phyloP scores from a whole-genome alignment of 2,797 vertebrate species.

The Gadopsis marmoratus region DNA sequence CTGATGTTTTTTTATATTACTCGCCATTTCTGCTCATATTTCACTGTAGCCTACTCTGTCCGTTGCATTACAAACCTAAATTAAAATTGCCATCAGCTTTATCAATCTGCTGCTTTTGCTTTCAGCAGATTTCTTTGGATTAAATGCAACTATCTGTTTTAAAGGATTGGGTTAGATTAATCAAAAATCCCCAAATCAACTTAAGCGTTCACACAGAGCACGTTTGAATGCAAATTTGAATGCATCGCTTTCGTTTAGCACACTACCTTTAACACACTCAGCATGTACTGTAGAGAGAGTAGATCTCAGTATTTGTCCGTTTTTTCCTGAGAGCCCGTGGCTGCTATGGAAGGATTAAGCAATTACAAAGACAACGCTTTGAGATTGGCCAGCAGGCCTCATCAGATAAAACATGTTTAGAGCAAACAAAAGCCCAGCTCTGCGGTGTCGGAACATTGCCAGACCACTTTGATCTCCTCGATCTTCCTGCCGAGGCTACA shows the following conservation, averaged over 20 bases:
- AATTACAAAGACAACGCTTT: constrained; percentile 60
- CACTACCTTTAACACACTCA: constrained; percentile 13
- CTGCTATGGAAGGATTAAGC: constrained; percentile 64
- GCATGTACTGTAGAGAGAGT: constrained; percentile 10
- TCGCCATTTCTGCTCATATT: not conserved
- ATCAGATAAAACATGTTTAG: constrained; percentile 75
- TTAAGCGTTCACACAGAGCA: not conserved
- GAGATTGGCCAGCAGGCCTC: constrained; percentile 58
- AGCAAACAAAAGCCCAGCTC: constrained; percentile 70
- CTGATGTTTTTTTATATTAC: not conserved
- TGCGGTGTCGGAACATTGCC: constrained; percentile 61
- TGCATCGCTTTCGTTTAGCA: not conserved
- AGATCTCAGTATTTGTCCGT: constrained; percentile 39
- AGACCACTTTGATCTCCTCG: constrained; percentile 69
- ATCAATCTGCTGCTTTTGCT: not conserved
- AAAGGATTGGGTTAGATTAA: not conserved
- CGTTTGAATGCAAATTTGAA: not conserved
- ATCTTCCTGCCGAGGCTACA: constrained; percentile 52
- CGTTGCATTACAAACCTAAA: not conserved
- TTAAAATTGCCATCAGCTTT: not conserved
- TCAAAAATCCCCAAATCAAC: not conserved
- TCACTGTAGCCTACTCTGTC: not conserved
- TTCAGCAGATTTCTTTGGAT: not conserved
- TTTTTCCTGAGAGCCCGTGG: constrained; percentile 28
- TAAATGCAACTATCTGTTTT: not conserved